A percentile compares a stretch with the other conserved stretches of the same genome.
phyloP scores from a whole-genome alignment of 2,113 vertebrate genomes.

The Serinus canaria region DNA sequence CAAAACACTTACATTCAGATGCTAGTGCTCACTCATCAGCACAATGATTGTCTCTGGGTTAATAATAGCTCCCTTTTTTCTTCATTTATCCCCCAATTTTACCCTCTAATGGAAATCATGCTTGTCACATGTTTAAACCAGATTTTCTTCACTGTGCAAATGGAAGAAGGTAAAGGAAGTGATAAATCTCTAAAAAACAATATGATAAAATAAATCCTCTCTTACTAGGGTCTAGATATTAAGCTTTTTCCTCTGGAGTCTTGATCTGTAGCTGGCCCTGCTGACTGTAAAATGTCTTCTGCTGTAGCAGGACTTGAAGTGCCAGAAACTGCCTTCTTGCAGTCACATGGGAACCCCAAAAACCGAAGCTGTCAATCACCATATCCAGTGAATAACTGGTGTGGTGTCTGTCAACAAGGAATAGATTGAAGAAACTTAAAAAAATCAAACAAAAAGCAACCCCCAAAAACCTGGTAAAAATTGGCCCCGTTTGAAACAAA shows the following conservation, averaged over 20 bases:
- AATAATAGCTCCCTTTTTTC: background rate
- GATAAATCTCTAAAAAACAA: conserved; percentile 47
- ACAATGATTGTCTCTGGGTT: background rate
- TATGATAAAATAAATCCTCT: background rate
- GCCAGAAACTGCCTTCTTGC: background rate
- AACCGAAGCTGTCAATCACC: background rate
- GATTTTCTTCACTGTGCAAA: background rate
- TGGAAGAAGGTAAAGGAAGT: conserved; percentile 50
- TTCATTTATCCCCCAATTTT: conserved; percentile 7
- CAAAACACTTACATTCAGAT: background rate
- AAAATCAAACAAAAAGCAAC: background rate
- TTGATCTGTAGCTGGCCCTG: background rate
- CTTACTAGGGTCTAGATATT: background rate
- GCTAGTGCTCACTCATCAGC: background rate
- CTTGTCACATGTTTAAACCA: conserved; percentile 44
- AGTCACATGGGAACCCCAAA: background rate
- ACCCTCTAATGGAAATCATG: background rate
- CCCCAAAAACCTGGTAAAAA: background rate
- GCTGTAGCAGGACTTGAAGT: background rate
- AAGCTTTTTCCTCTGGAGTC: background rate
- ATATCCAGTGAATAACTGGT: conserved; percentile 6
- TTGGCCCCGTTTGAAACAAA: background rate
- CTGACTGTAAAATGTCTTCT: background rate
- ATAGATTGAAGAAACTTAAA: background rate
- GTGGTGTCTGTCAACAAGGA: conserved; percentile 17